Conservation (phyloP, 2,797 vertebrate genomes). For the Rhynchonycteris naso region DNA sequence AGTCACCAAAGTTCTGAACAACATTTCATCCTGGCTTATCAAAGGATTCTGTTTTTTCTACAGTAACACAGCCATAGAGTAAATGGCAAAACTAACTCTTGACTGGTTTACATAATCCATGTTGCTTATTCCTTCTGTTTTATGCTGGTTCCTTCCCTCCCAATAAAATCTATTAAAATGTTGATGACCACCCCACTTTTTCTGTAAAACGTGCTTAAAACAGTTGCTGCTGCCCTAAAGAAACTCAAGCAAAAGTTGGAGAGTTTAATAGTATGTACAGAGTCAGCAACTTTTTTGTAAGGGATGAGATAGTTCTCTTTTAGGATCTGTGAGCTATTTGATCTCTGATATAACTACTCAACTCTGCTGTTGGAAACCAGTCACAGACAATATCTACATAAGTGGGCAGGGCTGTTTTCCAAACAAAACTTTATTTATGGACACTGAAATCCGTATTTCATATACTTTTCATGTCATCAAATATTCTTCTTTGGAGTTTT, state of each 20-base stretch:
- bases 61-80: not conserved
- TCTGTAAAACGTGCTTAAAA: not conserved
- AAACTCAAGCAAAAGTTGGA: not conserved
- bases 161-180: not conserved
- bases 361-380: not conserved
- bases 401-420: not conserved
- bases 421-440: too few species aligned
- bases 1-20: not conserved
- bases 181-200: not conserved
- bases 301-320: not conserved
- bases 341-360: not conserved
- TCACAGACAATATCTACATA: not conserved
- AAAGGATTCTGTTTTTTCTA: not conserved
- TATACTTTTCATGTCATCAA: not conserved
- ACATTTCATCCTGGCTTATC: not conserved
- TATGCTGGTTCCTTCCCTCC: not conserved
- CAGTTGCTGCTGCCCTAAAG: not conserved
- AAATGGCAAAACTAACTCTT: not conserved
- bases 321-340: not conserved
- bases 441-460: not conserved
- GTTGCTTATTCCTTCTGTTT: not conserved
- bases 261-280: not conserved
- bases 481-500: not conserved
- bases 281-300: not conserved
- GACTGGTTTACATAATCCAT: not conserved